Percentiles rank a stretch among this genome's conserved stretches.
Conservation (phyloP, 2,797 vertebrate genomes). For the Furcifer pardalis region DNA sequence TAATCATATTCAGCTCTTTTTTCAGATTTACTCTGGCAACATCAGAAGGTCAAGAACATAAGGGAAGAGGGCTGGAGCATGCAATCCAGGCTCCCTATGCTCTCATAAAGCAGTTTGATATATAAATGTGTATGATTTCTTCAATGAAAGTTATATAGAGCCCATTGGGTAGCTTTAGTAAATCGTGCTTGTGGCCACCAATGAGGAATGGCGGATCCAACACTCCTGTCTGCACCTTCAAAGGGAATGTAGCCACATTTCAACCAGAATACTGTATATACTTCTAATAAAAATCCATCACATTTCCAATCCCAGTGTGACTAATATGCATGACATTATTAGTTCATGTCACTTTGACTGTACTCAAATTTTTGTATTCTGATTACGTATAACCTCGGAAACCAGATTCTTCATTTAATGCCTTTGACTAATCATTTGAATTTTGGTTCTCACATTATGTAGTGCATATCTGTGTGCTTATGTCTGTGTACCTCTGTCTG, state of each 20-base stretch:
- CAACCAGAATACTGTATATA: neutral
- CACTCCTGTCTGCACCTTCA: neutral
- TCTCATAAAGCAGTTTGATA: too few species aligned
- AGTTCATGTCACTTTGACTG: neutral
- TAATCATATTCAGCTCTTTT: too few species aligned
- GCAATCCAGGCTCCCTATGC: too few species aligned
- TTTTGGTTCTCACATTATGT: neutral
- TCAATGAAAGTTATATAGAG: neutral
- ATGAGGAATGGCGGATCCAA: neutral
- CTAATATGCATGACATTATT: neutral
- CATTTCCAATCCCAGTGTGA: neutral
- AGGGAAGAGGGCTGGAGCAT: too few species aligned
- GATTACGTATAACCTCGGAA: neutral
- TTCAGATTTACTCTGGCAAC: too few species aligned
- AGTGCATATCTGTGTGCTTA: slow-evolving; percentile 14
- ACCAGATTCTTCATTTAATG: neutral
- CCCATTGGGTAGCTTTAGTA: too few species aligned
- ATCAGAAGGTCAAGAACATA: too few species aligned
- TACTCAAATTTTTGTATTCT: neutral
- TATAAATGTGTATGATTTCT: neutral
- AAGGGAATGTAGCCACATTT: neutral
- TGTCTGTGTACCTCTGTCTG: neutral
- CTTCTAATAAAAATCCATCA: neutral
- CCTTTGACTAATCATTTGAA: neutral
- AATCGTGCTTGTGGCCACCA: too few species aligned